Percentiles rank a stretch among this genome's conserved stretches.
Conservation (phyloP, 1,140 invertebrate species). For the Arctopsyche grandis region DNA sequence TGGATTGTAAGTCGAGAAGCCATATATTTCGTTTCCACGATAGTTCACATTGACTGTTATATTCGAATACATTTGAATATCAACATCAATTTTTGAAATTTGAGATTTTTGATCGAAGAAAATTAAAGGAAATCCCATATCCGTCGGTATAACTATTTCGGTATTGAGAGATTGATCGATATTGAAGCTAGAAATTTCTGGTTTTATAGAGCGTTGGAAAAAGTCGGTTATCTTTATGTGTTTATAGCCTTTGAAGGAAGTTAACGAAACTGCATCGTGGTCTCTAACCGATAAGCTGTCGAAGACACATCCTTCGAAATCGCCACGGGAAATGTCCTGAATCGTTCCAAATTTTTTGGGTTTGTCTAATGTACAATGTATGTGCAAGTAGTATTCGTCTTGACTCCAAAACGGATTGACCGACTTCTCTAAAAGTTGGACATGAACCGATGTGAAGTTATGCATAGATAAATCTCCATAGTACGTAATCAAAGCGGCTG, state of each 20-base stretch:
- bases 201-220: too few relatives aligned
- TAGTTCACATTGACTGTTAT: not conserved
- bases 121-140: constrained; percentile 61
- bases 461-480: constrained; percentile 31
- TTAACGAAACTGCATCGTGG: not conserved
- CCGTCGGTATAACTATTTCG: constrained; percentile 57
- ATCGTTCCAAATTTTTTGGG: too few relatives aligned
- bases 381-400: constrained; percentile 21
- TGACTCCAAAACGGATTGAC: constrained; percentile 25
- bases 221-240: too few relatives aligned
- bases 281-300: not conserved
- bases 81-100: constrained; percentile 46
- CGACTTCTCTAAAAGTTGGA: constrained; percentile 38
- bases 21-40: constrained; percentile 40
- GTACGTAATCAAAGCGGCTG: constrained; percentile 48
- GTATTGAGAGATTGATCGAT: constrained; percentile 43
- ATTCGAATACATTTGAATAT: not conserved
- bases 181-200: not conserved
- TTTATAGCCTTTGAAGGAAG: not conserved
- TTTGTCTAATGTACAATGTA: not conserved
- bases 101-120: constrained; percentile 56
- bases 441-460: constrained; percentile 31
- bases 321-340: too few relatives aligned
- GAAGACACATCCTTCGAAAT: too few relatives aligned
- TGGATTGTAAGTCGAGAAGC: constrained; percentile 60